phyloP scores from a whole-genome alignment of 2,113 vertebrate genomes.

The Paralichthys olivaceus region DNA sequence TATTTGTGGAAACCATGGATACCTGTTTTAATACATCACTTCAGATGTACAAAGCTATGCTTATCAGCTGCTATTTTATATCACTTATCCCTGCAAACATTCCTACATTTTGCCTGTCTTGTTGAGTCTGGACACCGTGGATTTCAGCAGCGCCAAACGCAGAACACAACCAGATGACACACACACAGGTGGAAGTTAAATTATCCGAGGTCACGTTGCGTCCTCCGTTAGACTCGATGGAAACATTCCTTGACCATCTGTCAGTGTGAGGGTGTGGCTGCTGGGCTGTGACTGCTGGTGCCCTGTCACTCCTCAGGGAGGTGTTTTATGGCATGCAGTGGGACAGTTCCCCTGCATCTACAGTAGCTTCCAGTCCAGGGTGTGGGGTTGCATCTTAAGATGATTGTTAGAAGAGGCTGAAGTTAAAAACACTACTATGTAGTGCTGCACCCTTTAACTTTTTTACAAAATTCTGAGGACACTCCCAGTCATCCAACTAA shows the following conservation, averaged over 20 bases:
- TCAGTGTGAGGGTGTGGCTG: slow-evolving; percentile 55
- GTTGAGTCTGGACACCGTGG: slow-evolving; percentile 33
- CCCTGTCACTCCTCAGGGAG: slow-evolving; percentile 84
- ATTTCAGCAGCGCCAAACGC: slow-evolving; percentile 29
- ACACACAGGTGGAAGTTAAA: slow-evolving; percentile 5
- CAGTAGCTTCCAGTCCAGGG: slow-evolving; percentile 71
- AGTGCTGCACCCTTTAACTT: slow-evolving; percentile 74
- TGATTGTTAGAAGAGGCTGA: slow-evolving; percentile 58
- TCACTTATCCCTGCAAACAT: slow-evolving; percentile 74
- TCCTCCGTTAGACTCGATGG: slow-evolving; percentile 35
- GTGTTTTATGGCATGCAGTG: slow-evolving; percentile 79
- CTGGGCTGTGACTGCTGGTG: slow-evolving; percentile 74
- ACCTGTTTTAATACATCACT: slow-evolving; percentile 65
- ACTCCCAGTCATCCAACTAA: slow-evolving; percentile 39
- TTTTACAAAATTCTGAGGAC: slow-evolving; percentile 53
- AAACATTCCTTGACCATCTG: slow-evolving; percentile 40
- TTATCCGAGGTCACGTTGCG: slow-evolving; percentile 26
- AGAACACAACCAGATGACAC: slow-evolving; percentile 28
- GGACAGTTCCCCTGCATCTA: slow-evolving; percentile 74
- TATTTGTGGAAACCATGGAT: slow-evolving; percentile 76
- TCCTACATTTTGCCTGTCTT: slow-evolving; percentile 56
- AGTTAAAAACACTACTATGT: slow-evolving; percentile 83
- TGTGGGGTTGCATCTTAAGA: slow-evolving; percentile 56
- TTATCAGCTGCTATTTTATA: slow-evolving; percentile 83
- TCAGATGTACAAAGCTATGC: slow-evolving; percentile 82